These are phyloP conservation scores for Threskiornis aethiopicus DNA, from an alignment of 2,797 vertebrate genomes.

Conservation along the genomic window DNA sequence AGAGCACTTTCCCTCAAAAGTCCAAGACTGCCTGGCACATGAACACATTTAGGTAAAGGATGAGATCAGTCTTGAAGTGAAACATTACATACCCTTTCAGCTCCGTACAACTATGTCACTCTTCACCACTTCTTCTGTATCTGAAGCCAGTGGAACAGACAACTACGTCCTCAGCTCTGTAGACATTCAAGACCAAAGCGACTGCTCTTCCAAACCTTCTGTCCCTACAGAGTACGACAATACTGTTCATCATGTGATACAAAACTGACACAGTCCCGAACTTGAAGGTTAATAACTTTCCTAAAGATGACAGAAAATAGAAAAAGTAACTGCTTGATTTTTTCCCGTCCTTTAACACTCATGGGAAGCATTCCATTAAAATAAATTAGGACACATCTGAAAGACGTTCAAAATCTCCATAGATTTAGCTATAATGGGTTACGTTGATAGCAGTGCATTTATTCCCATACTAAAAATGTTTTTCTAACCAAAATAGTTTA, in stretches of 20 bases:
- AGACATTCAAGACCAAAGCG: not conserved
- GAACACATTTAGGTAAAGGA: not conserved
- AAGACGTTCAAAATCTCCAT: slow-evolving; percentile 17
- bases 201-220: not conserved
- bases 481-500: slow-evolving; percentile 25
- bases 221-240: slow-evolving; percentile 1
- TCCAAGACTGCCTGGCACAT: not conserved
- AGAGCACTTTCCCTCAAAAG: not conserved
- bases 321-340: not conserved
- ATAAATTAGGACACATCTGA: slow-evolving; percentile 45
- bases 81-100: slow-evolving; percentile 32
- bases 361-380: slow-evolving; percentile 65
- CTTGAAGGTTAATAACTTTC: slow-evolving; percentile 45
- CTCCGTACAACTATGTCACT: not conserved
- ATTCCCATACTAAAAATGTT: slow-evolving; percentile 35
- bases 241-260: not conserved
- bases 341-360: slow-evolving; percentile 21
- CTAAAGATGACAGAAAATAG: slow-evolving; percentile 19
- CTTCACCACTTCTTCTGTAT: not conserved
- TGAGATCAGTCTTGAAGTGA: not conserved
- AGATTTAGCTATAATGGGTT: not conserved
- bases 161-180: not conserved
- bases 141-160: not conserved
- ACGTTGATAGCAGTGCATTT: not conserved
- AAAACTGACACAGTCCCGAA: not conserved